These are phyloP conservation scores for Oryzias dopingdopingensis DNA, from an alignment of 2,797 vertebrate genomes.

Conservation along the genomic window DNA sequence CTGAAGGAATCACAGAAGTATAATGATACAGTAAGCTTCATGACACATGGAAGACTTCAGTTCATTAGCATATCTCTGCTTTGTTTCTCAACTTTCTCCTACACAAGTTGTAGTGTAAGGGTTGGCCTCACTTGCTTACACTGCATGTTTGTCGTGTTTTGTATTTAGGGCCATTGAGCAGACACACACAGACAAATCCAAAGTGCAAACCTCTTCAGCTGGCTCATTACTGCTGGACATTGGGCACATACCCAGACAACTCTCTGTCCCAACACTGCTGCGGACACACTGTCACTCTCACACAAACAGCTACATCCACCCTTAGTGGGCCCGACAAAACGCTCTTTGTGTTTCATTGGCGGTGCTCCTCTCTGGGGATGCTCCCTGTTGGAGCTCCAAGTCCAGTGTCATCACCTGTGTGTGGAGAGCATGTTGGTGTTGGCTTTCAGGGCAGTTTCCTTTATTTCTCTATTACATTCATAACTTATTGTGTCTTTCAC, in stretches of 20 bases:
- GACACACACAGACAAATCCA: not conserved
- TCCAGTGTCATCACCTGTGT: conserved; percentile 6
- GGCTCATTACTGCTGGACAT: conserved; percentile 29
- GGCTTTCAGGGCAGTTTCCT: not conserved
- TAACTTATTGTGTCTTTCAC: not conserved
- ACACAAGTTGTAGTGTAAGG: conserved; percentile 5
- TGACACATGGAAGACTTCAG: not conserved
- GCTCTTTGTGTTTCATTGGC: conserved; percentile 55
- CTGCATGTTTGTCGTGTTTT: conserved; percentile 9
- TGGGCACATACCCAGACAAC: conserved; percentile 32
- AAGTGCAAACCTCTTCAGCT: conserved; percentile 13
- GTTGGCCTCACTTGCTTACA: conserved; percentile 1
- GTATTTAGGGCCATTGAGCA: conserved; percentile 19
- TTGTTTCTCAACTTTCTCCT: conserved; percentile 17
- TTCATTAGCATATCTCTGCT: conserved; percentile 11
- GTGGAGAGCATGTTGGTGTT: conserved; percentile 4
- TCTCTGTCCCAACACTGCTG: conserved; percentile 26
- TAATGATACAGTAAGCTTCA: not conserved
- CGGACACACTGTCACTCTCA: conserved; percentile 15
- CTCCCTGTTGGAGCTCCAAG: conserved; percentile 9
- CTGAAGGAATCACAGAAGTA: fast-evolving
- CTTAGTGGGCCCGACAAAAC: conserved; percentile 41
- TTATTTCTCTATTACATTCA: not conserved
- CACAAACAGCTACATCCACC: conserved; percentile 12
- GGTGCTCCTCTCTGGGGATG: conserved; percentile 22